phyloP scores from a whole-genome alignment of 2,888 invertebrate species.

The Coecobrya sp. region DNA sequence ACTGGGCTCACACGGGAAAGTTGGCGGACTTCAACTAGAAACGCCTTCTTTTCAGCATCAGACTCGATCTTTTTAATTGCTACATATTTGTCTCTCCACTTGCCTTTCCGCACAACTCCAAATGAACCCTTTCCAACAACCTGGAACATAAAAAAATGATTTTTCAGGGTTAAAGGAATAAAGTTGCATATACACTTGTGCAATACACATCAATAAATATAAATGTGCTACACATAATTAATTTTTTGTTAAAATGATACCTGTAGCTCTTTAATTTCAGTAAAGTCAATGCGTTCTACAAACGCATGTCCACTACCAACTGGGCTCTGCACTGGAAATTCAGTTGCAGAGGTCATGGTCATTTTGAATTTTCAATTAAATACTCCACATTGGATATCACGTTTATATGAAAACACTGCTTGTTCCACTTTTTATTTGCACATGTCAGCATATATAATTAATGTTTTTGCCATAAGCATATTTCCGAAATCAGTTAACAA shows the following conservation, averaged over 20 bases:
- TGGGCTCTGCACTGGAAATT: conserved; percentile 68
- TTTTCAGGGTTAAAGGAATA: too few relatives aligned
- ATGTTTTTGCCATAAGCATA: too few relatives aligned
- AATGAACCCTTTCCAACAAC: conserved; percentile 97
- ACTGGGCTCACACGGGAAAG: conserved; percentile 92
- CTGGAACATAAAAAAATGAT: conserved; percentile 89
- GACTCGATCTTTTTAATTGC: conserved; percentile 98
- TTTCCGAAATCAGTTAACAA: too few relatives aligned
- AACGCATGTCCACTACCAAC: conserved; percentile 87
- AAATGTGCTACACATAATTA: too few relatives aligned
- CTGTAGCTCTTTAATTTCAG: conserved; percentile 92
- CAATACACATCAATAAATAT: too few relatives aligned
- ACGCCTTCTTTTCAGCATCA: conserved; percentile 95
- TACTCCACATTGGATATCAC: too few relatives aligned
- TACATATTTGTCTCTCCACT: conserved; percentile 95
- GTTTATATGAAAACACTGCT: too few relatives aligned
- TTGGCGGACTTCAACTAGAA: conserved; percentile 96
- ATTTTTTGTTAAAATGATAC: conserved; percentile 88
- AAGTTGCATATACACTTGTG: too few relatives aligned
- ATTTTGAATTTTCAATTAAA: conserved; percentile 66
- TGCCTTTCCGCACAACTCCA: conserved; percentile 97
- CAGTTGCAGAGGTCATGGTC: conserved; percentile 78
- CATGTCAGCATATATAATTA: too few relatives aligned
- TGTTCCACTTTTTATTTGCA: too few relatives aligned
- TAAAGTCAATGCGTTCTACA: conserved; percentile 93